Evolutionary conservation across 1,140 invertebrate species (phyloP).

Genomic region (Drosophila subpulchrella): DNA sequence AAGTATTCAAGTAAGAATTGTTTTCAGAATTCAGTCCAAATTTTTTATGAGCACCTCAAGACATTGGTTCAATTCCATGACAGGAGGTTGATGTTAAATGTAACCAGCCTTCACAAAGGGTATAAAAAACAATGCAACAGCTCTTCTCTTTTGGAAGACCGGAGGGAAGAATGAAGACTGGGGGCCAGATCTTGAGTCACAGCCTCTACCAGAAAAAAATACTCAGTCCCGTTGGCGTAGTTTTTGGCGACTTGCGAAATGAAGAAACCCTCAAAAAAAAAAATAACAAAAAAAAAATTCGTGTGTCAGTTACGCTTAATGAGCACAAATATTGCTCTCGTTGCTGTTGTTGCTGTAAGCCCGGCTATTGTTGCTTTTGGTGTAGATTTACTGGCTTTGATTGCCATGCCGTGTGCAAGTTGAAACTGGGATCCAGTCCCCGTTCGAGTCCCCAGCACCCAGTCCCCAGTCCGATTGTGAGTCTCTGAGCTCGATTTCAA

Average conservation of each 20-base stretch:
- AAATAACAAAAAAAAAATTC: constrained; percentile 53
- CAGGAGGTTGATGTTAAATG: background rate
- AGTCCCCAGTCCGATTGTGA: constrained; percentile 13
- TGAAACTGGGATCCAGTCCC: constrained; percentile 34
- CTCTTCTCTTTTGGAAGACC: constrained; percentile 46
- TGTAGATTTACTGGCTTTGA: constrained; percentile 77
- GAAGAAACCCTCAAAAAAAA: constrained; percentile 73
- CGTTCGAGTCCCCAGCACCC: background rate
- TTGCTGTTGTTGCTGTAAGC: constrained; percentile 57
- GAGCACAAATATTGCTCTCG: constrained; percentile 81
- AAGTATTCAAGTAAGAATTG: too few species aligned
- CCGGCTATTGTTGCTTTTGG: constrained; percentile 49
- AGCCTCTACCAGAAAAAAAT: constrained; percentile 33
- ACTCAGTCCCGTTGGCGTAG: constrained; percentile 56
- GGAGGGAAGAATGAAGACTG: constrained; percentile 23
- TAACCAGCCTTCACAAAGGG: constrained; percentile 9
- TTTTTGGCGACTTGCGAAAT: constrained; percentile 76
- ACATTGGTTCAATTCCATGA: too few species aligned
- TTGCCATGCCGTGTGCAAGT: constrained; percentile 67
- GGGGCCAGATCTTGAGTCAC: constrained; percentile 45
- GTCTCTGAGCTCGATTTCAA: constrained; percentile 59
- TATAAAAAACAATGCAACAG: constrained; percentile 29
- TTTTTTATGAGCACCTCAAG: too few species aligned
- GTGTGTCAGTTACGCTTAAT: constrained; percentile 83
- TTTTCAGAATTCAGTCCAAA: too few species aligned